A percentile compares a stretch with the other conserved stretches of the same genome.
Conservation (phyloP, 2,888 invertebrate genomes). For the Eupithecia vulgata region DNA sequence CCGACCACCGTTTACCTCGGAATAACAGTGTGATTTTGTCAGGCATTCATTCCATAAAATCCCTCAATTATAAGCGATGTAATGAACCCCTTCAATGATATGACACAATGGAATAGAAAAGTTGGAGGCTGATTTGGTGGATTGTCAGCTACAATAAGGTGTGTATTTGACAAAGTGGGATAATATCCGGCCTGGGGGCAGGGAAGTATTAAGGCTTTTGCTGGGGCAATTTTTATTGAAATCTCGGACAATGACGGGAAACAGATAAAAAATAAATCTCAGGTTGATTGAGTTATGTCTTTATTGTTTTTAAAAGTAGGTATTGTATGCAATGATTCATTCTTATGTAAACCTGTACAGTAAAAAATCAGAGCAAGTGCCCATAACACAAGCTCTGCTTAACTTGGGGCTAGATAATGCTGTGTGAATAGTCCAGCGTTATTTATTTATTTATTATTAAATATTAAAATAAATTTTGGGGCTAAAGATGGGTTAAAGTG, state of each 20-base stretch:
- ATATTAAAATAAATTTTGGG: too few species aligned
- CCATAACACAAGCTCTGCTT: too few species aligned
- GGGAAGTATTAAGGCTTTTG: background rate
- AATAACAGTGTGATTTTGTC: slow-evolving; percentile 13
- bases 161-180: slow-evolving; percentile 25
- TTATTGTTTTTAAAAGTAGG: too few species aligned
- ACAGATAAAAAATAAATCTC: too few species aligned
- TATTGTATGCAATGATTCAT: too few species aligned
- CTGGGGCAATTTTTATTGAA: background rate
- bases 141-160: slow-evolving; percentile 24
- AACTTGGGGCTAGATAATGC: too few species aligned
- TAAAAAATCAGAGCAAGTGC: background rate
- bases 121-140: slow-evolving; percentile 14
- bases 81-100: slow-evolving; percentile 20
- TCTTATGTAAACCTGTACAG: background rate
- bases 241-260: too few species aligned
- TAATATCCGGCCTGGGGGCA: slow-evolving; percentile 18
- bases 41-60: slow-evolving; percentile 11
- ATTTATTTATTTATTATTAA: too few species aligned
- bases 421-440: too few species aligned
- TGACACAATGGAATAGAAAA: slow-evolving; percentile 17
- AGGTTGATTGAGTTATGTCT: too few species aligned
- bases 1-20: slow-evolving; percentile 7
- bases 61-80: background rate
- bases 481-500: background rate